Percentiles rank a stretch among this genome's conserved stretches.
Evolutionary conservation across 2,888 invertebrate species (phyloP).

Genomic region (Acleris holmiana): DNA sequence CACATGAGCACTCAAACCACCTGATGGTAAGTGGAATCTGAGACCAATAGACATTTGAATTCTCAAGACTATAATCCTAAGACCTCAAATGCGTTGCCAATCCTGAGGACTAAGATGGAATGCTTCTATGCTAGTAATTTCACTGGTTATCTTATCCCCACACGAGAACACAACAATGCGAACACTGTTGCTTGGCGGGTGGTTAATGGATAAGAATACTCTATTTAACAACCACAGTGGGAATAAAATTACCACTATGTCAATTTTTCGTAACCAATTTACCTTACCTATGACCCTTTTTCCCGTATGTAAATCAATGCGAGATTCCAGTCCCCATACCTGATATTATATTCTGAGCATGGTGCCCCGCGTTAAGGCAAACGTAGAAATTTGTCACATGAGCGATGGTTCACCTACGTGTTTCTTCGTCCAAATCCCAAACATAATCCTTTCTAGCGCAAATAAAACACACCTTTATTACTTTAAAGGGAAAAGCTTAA

Average conservation of each 20-base stretch:
- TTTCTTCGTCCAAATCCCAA: constrained; percentile 80
- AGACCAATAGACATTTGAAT: no score
- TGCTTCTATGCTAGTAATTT: no score
- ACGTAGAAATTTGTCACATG: constrained; percentile 85
- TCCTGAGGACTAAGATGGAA: no score
- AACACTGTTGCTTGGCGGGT: no score
- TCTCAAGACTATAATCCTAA: no score
- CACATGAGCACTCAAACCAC: no score
- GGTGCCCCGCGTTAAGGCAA: constrained; percentile 81
- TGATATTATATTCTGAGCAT: constrained; percentile 83
- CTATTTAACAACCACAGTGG: constrained; percentile 5
- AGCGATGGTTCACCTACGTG: constrained; percentile 84
- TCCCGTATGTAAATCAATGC: constrained; percentile 77
- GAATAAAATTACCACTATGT: constrained; percentile 23
- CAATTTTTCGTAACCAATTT: constrained; percentile 33
- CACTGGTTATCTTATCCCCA: no score
- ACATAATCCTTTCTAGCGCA: constrained; percentile 76
- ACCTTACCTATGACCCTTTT: constrained; percentile 44
- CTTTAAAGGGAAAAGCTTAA: constrained; percentile 80
- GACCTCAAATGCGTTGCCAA: no score
- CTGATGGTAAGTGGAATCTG: no score
- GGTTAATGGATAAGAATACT: no score
- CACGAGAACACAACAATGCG: no score
- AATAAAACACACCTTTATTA: constrained; percentile 84
- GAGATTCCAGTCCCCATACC: constrained; percentile 63